These are phyloP conservation scores for Chrosomus eos DNA, from an alignment of 2,797 vertebrate species.

Conservation along the genomic window DNA sequence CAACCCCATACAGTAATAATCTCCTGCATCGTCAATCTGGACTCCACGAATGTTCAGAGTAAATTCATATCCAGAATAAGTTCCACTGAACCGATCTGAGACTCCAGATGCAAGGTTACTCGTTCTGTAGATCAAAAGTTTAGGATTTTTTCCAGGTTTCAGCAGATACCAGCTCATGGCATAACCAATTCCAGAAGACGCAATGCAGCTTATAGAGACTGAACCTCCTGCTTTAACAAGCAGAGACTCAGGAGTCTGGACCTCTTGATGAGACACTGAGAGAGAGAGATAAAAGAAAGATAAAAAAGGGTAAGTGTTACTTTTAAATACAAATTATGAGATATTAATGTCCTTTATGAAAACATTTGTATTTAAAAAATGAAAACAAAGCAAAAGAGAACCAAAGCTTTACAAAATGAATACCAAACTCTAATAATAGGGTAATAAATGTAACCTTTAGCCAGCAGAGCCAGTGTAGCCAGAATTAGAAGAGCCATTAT, in stretches of 20 bases:
- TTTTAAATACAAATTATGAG: background rate
- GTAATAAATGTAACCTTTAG: too few species aligned
- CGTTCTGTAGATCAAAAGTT: too few species aligned
- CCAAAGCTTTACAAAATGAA: background rate
- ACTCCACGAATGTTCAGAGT: too few species aligned
- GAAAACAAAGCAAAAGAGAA: background rate
- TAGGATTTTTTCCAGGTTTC: conserved; percentile 14
- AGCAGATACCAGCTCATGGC: conserved; percentile 52
- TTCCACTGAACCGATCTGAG: too few species aligned
- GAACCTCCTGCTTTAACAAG: conserved; percentile 10
- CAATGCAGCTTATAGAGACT: conserved; percentile 57
- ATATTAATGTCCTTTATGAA: background rate
- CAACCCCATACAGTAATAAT: too few species aligned
- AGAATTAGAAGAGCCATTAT: background rate
- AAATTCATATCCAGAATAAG: too few species aligned
- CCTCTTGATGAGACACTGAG: conserved; percentile 37
- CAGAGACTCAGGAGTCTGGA: conserved; percentile 40
- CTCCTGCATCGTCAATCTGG: too few species aligned
- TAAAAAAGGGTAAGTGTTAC: too few species aligned
- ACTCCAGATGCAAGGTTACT: too few species aligned
- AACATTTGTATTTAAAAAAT: background rate
- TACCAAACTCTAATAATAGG: background rate
- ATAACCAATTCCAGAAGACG: background rate
- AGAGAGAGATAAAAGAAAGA: background rate
- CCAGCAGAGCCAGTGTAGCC: background rate